Percentiles rank a stretch among this genome's conserved stretches.
These are phyloP conservation scores for Rafetus swinhoei DNA, from an alignment of 2,113 vertebrate species.

Conservation along the genomic window DNA sequence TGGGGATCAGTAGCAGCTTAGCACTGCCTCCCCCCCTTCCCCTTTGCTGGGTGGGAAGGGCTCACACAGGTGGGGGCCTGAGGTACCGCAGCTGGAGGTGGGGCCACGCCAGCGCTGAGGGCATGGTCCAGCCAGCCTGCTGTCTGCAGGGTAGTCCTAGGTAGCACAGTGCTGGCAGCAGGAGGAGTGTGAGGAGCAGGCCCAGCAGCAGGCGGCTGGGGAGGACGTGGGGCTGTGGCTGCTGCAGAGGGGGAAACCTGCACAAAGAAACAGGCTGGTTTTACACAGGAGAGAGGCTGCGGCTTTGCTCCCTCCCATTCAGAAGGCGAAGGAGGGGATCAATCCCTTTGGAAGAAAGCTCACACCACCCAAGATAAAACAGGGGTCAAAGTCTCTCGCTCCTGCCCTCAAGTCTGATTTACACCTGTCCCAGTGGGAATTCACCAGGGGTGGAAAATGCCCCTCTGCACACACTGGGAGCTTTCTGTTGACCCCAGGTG, in stretches of 20 bases:
- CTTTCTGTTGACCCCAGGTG: background rate
- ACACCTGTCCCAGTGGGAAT: background rate
- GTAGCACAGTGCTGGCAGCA: constrained; percentile 50
- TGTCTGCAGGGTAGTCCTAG: background rate
- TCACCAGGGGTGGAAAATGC: background rate
- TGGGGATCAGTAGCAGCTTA: background rate
- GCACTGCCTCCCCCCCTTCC: background rate
- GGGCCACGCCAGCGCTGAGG: constrained; percentile 20
- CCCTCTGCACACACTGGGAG: background rate
- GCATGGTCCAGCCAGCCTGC: constrained; percentile 23
- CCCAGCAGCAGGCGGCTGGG: background rate
- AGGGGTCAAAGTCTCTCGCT: background rate
- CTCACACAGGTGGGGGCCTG: constrained; percentile 60
- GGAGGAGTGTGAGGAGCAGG: background rate
- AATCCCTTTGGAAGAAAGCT: background rate
- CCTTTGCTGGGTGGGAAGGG: background rate
- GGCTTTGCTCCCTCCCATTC: background rate
- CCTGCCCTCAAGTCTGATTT: background rate
- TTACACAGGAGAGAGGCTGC: fast-evolving
- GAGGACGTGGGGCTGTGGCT: background rate
- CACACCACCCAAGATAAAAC: background rate
- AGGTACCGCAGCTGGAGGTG: constrained; percentile 65
- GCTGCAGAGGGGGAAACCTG: background rate
- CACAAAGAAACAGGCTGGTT: background rate
- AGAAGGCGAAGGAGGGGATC: background rate